Base-by-base conservation (phyloP, 2,888 invertebrate species). In the Pachliopta kotzebuea region DNA sequence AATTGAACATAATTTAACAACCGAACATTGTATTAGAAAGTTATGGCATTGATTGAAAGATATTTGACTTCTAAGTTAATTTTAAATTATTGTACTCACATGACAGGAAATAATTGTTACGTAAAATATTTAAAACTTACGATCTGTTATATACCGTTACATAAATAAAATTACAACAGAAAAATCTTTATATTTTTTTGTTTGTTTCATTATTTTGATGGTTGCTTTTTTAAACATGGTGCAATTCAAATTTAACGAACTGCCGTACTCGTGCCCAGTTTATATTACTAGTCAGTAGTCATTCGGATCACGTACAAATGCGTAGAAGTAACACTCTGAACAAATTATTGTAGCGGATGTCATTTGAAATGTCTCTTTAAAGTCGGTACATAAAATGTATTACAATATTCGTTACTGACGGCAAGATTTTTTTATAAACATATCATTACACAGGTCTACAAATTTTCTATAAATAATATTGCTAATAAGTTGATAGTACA, bases 311-410 rank as follows among this genome's bases (percentile, higher is more conserved):
- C 50, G 50, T 9, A 21, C 50, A 52, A 21, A 52, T 29, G 59
- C 29, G 59, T 49, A 49, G 52, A 52, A 29, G 59, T 50, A 52
- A 59, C 52, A 52, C 52, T 17, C 52, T 21, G 18, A 59, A 59
- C 50, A 31, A 52, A 18, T 18, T 20, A 50, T 21, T 20, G 50
- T 21, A 21, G 4, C 21, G 21, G 18, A 4, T n/a, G 45, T 45
- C 45, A 45, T 45, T 45, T n/a, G 45, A 18, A n/a, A n/a, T 18
- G 45, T 45, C 45, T 7, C 18, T n/a, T 45, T n/a, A n/a, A 45
- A n/a, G 6, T 45, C 4, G n/a, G 18, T n/a, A 11, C 2, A 18
- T 18, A 45, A n/a, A 45, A 45, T 18, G 8, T 45, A 45, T 37
- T 37, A 37, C 37, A 37, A 37, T n/a, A n/a, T 45, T 45, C n/a